Base-by-base conservation (phyloP, 1,140 invertebrate species). In the Tyrophagus putrescentiae region DNA sequence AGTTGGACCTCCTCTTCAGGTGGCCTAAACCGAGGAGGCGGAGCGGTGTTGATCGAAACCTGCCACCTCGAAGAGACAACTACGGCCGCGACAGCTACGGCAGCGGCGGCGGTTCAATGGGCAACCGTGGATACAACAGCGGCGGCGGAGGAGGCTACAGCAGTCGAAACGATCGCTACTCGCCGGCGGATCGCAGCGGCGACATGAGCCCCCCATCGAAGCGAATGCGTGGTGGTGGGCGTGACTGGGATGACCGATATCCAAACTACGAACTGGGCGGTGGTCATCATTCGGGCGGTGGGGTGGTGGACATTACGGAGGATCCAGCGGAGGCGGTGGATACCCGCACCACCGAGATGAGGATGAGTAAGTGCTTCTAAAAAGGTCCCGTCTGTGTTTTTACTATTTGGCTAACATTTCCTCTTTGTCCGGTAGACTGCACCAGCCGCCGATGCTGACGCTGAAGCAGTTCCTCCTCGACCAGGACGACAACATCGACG, bases 401-500 rank as follows among this genome's bases (percentile, higher is more conserved):
- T 18, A 27, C 13, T 62, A 54, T 45, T 39, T 62, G 54, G 41
- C 18, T 57, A 11, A 50, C 4, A 21, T 60, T n/a, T 29, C 16
- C 36, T 41, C 27, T 33, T n/a, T 62, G 5, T 72, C 73, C 9
- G 59, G 64, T 31, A 70, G 71, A 29, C 68, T 70, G 48, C 73
- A 72, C 0, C 88, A 94, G 67, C 86, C 92, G 3, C 83, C 88
- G 0, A 93, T 98, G 86, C 84, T 98, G 80, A 85, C 88, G 0
- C 93, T 99, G 70, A 98, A 98, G 74, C 86, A 90, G 61, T 99
- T 97, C 72, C 76, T 98, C 21, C 83, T 83, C 25, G 87, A 89
- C 16, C 93, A 96, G 74, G 94, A 98, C 76, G 95, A 99, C 71
- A 85, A 84, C 41, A 97, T 98, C 68, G 88, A 87, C 39, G 93